Conservation (phyloP, 2,113 vertebrate genomes). For the Condylura cristata region DNA sequence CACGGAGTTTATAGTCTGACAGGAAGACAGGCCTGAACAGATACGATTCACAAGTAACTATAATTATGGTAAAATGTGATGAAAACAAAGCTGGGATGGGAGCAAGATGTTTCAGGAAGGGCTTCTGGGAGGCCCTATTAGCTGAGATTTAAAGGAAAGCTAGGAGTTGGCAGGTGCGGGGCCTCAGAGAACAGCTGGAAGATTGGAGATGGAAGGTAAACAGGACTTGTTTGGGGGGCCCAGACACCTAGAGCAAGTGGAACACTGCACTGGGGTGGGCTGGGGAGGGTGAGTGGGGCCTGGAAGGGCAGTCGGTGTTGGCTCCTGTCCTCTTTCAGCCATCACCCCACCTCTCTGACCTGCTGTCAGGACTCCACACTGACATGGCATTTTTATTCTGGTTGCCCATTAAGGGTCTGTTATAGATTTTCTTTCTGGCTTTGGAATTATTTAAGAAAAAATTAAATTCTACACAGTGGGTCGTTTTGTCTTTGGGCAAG, state of each 20-base stretch:
- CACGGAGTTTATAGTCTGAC: not conserved
- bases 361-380: not conserved
- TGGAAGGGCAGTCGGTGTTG: not conserved
- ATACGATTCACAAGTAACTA: not conserved
- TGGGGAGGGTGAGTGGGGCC: not conserved
- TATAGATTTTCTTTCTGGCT: not conserved
- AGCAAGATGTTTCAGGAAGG: not conserved
- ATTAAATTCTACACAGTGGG: not conserved
- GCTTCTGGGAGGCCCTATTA: not conserved
- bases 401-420: not conserved
- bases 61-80: not conserved
- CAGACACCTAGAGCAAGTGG: not conserved
- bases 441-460: slow-evolving; percentile 53
- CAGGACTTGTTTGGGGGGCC: not conserved
- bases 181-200: not conserved
- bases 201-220: not conserved
- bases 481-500: slow-evolving; percentile 9
- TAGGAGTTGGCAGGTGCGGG: not conserved
- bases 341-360: not conserved
- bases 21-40: not conserved
- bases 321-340: not conserved
- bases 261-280: accelerated
- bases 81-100: not conserved
- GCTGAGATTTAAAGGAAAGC: not conserved
- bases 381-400: not conserved